Conservation (phyloP, 2,888 invertebrate species). For the Tridacna crocea region DNA sequence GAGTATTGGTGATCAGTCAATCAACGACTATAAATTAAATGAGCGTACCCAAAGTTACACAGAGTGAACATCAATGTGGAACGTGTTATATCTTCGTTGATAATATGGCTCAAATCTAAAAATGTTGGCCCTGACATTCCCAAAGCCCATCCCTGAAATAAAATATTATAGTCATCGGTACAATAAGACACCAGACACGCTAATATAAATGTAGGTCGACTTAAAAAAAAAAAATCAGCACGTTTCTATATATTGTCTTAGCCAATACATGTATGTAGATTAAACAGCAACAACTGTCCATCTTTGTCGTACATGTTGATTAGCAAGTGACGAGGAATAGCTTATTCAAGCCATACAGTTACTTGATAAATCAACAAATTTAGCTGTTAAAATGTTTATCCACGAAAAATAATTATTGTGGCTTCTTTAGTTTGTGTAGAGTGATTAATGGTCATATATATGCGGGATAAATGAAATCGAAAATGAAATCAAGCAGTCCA, state of each 20-base stretch:
- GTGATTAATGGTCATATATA: background rate
- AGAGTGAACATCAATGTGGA: slow-evolving; percentile 1
- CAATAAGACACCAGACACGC: background rate
- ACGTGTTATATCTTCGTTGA: slow-evolving; percentile 1
- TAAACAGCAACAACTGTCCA: background rate
- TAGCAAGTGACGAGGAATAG: background rate
- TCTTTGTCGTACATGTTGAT: background rate
- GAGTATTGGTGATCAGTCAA: too few species aligned
- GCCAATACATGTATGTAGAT: too few species aligned
- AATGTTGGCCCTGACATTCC: slow-evolving; percentile 5
- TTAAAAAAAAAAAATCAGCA: too few species aligned
- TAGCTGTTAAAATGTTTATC: background rate
- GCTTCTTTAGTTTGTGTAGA: background rate
- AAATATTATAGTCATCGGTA: background rate
- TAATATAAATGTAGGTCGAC: background rate
- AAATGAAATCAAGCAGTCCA: too few species aligned
- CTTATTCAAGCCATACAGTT: too few species aligned
- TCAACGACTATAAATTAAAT: too few species aligned
- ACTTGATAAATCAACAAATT: too few species aligned
- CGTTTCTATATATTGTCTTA: too few species aligned
- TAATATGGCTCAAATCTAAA: background rate
- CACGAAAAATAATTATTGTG: background rate
- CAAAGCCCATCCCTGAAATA: background rate
- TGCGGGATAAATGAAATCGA: background rate
- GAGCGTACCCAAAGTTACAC: background rate